Base-by-base conservation (phyloP, 2,888 invertebrate species). In the Scaptomyza parva region DNA sequence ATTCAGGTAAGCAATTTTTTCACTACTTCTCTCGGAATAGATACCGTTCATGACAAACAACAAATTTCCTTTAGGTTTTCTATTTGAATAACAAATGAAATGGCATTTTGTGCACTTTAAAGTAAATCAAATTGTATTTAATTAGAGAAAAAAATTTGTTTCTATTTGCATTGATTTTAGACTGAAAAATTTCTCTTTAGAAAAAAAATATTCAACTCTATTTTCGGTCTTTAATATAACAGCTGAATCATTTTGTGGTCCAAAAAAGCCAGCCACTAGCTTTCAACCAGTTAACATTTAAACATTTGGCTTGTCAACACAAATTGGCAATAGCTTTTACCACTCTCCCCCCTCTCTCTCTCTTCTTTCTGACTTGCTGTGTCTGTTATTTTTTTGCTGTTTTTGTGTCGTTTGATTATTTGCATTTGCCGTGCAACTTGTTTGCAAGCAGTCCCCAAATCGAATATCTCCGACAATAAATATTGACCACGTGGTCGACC, bases 1-100 rank as follows among this genome's bases (percentile, higher is more conserved):
- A 99, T 94, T 97, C 98, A 94, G 98, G 98, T 98, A 91, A 48
- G 37, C 24, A 24, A 6, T 22, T n/a, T 33, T 5, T 28, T 7
- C 1, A 26, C 4, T 3, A 14, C 8, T 17, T 14, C 11, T 2
- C 37, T n/a, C n/a, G n/a, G n/a, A n/a, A n/a, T n/a, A n/a, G n/a
- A n/a, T n/a, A n/a, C n/a, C n/a, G n/a, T n/a, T n/a, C n/a, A n/a
- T n/a, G n/a, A n/a, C n/a, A n/a, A n/a, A n/a, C n/a, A n/a, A n/a
- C n/a, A n/a, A n/a, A n/a, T n/a, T n/a, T n/a, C n/a, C n/a, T n/a
- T n/a, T n/a, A n/a, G n/a, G n/a, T n/a, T n/a, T n/a, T n/a, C n/a
- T n/a, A n/a, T n/a, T n/a, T n/a, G n/a, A n/a, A n/a, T n/a, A n/a
- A n/a, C n/a, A n/a, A n/a, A n/a, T n/a, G n/a, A n/a, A n/a, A n/a